phyloP scores from a whole-genome alignment of 2,888 invertebrate genomes.

The Trichogramma evanescens region DNA sequence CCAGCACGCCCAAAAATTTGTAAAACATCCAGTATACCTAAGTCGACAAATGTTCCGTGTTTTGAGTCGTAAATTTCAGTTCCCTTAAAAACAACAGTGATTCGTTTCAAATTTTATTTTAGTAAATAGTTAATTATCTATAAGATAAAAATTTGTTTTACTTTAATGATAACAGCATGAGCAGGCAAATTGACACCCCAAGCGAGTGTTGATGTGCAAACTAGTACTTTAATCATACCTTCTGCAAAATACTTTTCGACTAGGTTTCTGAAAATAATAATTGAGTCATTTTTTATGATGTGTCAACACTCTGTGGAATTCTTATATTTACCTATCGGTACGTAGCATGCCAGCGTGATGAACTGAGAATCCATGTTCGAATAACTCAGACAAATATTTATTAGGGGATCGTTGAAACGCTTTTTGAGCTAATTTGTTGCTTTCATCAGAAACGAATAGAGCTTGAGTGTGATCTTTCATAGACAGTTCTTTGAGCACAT shows the following conservation, averaged over 20 bases:
- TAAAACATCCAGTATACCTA: slow-evolving; percentile 93
- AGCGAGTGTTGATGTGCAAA: slow-evolving; percentile 95
- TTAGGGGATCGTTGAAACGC: slow-evolving; percentile 68
- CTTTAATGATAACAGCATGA: slow-evolving; percentile 92
- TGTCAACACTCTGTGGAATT: too few relatives aligned
- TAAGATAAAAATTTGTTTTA: slow-evolving; percentile 42
- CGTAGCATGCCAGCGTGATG: slow-evolving; percentile 96
- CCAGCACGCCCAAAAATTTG: slow-evolving; percentile 99
- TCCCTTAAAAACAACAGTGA: slow-evolving; percentile 54
- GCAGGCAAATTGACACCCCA: slow-evolving; percentile 99
- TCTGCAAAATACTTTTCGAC: slow-evolving; percentile 87
- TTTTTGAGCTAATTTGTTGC: slow-evolving; percentile 63
- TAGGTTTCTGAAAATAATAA: slow-evolving; percentile 67
- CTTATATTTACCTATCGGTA: slow-evolving; percentile 62
- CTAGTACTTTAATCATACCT: slow-evolving; percentile 80
- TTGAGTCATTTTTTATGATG: slow-evolving; percentile 5
- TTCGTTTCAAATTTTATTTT: background rate
- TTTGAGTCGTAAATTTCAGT: slow-evolving; percentile 97
- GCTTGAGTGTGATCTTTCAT: slow-evolving; percentile 66
- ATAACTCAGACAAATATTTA: slow-evolving; percentile 74
- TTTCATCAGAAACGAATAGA: slow-evolving; percentile 61
- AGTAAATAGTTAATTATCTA: background rate
- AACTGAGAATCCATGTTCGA: slow-evolving; percentile 81
- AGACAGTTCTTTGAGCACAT: slow-evolving; percentile 74
- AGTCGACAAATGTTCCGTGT: slow-evolving; percentile 85